Evolutionary conservation across 2,888 invertebrate species (phyloP), one percentile per base, ranked within the genome.

Genomic region (Brachylomia viminalis): DNA sequence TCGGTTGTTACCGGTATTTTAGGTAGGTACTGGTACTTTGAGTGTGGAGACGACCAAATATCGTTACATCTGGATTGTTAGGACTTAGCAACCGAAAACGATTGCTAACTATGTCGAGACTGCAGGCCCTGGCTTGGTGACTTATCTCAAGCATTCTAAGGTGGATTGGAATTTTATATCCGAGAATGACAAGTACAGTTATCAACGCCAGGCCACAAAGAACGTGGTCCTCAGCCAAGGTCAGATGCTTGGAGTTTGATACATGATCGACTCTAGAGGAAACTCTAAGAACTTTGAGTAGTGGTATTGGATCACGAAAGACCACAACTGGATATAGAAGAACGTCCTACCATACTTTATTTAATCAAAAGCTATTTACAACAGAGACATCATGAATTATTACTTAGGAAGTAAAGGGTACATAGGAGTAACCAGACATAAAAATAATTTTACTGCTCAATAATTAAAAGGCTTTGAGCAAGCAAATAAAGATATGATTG

Each of bases 291-390:
- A 71, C 45, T 87, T 58, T 52, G 62, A 86, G n/a, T 30, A 82
- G 10, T 87, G 85, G 83, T 67, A 49, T 58, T 17, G 61, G 17
- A 75, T 80, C 38, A 82, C 80, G 0, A 77, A 77, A 59, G 83
- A 86, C 15, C 23, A 75, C 7, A 77, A 23, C 27, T 87, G 87
- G 87, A 72, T 68, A 33, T 86, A 78, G 74, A 64, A 75, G 13
- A 79, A 80, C 17, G 82, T 87, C 0, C 59, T 85, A 3, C 84
- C 79, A 5, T 87, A 85, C 58, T 87, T 83, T 30, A 85, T 67
- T 2, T 86, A 83, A 75, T 71, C 71, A n/a, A 80, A 86, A 83
- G 59, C 77, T 5, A 66, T 87, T 54, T 42, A 62, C 20, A 82
- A 85, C n/a, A 61, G 0, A 23, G 70, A 49, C 0, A 79, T 81